Evolutionary conservation across 2,797 vertebrate species (phyloP), one percentile per base, ranked within the genome.

Genomic region (Phoxinus dragarum): DNA sequence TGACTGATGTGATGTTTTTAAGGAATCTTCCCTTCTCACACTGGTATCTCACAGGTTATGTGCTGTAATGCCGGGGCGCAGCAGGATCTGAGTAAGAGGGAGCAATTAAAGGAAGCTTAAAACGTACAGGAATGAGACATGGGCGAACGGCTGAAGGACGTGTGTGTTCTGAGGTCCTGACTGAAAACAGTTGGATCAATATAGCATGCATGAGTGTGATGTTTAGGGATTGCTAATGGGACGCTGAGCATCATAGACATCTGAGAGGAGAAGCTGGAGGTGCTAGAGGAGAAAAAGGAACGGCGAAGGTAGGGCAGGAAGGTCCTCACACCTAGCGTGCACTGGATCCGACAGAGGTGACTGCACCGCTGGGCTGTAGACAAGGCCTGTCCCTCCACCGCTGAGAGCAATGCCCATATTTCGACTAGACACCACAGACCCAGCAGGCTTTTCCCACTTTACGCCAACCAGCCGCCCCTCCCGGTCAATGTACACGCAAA

Each of bases 391-490:
- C 52, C 40, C 71, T 21, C 19, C 49, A 91, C 88, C 54, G 52
- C 85, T 80, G 88, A 82, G 83, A 83, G 75, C 80, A 81, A 89
- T 89, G 89, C 87, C 90, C 87, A 90, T 92, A 93, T 91, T 89
- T 88, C 84, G 80, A 84, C 88, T 87, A 86, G 78, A 83, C 73
- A 81, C 68, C 77, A 49, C 73, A 81, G 73, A 38, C 85, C 79
- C 90, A 90, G 90, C 91, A 92, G 80, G 88, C 89, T 87, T 89
- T 92, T 92, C 87, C 87, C 90, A 91, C 91, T 93, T 91, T 83
- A 91, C 74, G 80, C 87, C 86, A 81, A 80, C 61, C 81, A 82
- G 80, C 79, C 69, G 54, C 42, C 47, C 34, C 83, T 79, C 74
- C 81, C 78, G 44, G 23, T 54, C 71, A 69, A 75, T 56, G 54